Base-by-base conservation (phyloP, 2,888 invertebrate genomes). In the Candidula unifasciata region DNA sequence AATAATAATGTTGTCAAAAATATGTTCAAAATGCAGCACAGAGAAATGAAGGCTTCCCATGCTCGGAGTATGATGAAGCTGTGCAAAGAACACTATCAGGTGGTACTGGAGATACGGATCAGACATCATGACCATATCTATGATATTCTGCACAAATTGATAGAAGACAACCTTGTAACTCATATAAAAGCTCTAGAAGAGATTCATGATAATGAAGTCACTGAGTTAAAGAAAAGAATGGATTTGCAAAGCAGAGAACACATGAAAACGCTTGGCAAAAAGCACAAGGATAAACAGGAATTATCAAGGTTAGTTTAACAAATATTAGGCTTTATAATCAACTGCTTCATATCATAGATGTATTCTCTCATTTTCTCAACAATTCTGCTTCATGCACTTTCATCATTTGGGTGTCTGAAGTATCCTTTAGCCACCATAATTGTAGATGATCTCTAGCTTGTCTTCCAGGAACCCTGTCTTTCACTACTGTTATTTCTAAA, bases 251-350 rank as follows among this genome's bases (percentile, higher is more conserved):
- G 97, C 86, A 96, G 97, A 89, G 97, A 96, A 90, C 98, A 98
- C 93, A 97, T 97, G 86, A 97, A 97, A 93, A 96, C 96, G 78
- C 94, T 98, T 86, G 96, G 96, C 37, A 97, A 97, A 93, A 96
- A 96, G 86, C 97, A 97, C 93, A 96, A 96, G 89, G 98, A 98
- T 94, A 96, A 97, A 90, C 97, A 94, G 87, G 98, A 98, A 93
- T 95, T 98, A 90, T 96, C 96, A 73, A 93, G 94, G 94, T 94
- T 84, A 74, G 83, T 21, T n/a, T n/a, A n/a, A n/a, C n/a, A n/a
- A n/a, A n/a, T n/a, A n/a, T n/a, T n/a, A n/a, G n/a, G n/a, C n/a
- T n/a, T n/a, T n/a, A n/a, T n/a, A n/a, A n/a, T n/a, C n/a, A n/a
- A n/a, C n/a, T n/a, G n/a, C n/a, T n/a, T n/a, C n/a, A n/a, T n/a